Evolutionary conservation across 1,140 invertebrate species (phyloP).

Genomic region (Caenorhabditis tropicalis): DNA sequence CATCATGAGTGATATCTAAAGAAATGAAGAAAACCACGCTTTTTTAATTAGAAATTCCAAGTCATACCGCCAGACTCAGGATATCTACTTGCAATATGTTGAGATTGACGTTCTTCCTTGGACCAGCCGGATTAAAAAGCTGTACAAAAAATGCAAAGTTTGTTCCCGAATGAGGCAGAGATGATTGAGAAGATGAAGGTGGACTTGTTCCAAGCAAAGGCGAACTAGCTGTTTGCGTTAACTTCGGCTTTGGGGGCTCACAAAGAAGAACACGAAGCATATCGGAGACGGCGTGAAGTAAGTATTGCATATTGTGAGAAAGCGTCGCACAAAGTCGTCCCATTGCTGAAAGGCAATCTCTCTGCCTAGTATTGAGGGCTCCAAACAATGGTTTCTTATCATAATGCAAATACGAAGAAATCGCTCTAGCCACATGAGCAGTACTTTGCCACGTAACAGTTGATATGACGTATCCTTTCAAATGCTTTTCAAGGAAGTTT

Average conservation of each 20-base stretch:
- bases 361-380: slow-evolving; percentile 68
- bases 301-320: slow-evolving; percentile 50
- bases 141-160: slow-evolving; percentile 14
- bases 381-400: slow-evolving; percentile 71
- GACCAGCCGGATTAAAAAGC: background rate
- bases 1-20: slow-evolving; percentile 61
- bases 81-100: slow-evolving; percentile 70
- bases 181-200: slow-evolving; percentile 55
- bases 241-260: slow-evolving; percentile 5
- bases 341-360: slow-evolving; percentile 65
- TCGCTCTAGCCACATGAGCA: slow-evolving; percentile 63
- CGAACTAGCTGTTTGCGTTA: background rate
- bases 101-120: slow-evolving; percentile 50
- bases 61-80: slow-evolving; percentile 64
- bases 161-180: background rate
- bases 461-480: slow-evolving; percentile 34
- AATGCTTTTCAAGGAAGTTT: slow-evolving; percentile 7
- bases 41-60: too few species aligned
- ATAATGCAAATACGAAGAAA: slow-evolving; percentile 61
- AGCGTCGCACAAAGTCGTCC: slow-evolving; percentile 61
- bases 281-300: slow-evolving; percentile 1
- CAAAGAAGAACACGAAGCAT: slow-evolving; percentile 50
- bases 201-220: background rate
- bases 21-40: too few species aligned
- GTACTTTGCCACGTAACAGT: slow-evolving; percentile 56